Base-by-base conservation (phyloP, 1,140 invertebrate species). In the Pseudomyrmex concolor region DNA sequence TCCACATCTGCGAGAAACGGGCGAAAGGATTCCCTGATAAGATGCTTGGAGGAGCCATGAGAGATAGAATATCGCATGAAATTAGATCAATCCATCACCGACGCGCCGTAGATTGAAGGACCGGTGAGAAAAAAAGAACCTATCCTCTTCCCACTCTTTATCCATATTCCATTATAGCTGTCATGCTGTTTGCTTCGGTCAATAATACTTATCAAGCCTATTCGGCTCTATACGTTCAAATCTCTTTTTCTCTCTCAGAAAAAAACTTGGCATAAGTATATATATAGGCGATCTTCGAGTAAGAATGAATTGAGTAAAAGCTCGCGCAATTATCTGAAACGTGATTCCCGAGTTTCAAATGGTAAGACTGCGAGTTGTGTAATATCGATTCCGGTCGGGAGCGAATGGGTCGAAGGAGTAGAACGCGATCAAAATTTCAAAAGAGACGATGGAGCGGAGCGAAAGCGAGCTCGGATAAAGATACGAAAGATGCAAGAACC, bases 31-130 rank as follows among this genome's bases (percentile, higher is more conserved):
- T 64, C 50, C 13, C 10, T 19, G 51, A 78, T 68, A 57, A 70
- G 64, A 34, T 19, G 59, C 22, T 50, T 9, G 19, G 25, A 17
- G 34, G 51, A 60, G n/a, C 34, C 25, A 17, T 25, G 59, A 50
- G 78, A 50, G 78, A 64, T 72, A 45, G 68, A 74, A 82, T 63
- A 74, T 82, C 78, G 57, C 70, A 51, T 74, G 60, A 72, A 64
- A 82, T 82, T 73, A 82, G 59, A 72, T 82, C 70, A 70, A 82
- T 73, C 60, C 50, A 82, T 74, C 78, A 82, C 34, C 43, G 70
- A 57, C 59, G 50, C 68, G 50, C 48, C 22, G 15, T 43, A 43
- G 77, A 60, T 55, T 50, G 48, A 51, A 62, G 45, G 13, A 2
- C n/a, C 19, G 12, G 17, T 5, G n/a, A 66, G 25, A 78, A 78